A percentile compares a stretch with the other conserved stretches of the same genome.
Conservation (phyloP, 2,113 vertebrate genomes). For the Parus major region DNA sequence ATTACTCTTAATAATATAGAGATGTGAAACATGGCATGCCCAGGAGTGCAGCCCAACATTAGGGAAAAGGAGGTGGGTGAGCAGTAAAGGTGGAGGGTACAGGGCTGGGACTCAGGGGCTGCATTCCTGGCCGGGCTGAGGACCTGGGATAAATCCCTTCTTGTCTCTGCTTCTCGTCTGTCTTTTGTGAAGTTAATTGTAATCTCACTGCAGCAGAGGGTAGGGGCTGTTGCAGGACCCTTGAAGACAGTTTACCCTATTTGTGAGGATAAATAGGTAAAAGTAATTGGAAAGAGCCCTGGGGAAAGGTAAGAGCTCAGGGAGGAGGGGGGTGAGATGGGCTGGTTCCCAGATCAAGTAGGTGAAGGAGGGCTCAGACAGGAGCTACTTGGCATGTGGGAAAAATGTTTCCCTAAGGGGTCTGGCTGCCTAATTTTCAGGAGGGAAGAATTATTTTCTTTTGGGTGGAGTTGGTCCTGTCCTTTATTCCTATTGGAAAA, state of each 20-base stretch:
- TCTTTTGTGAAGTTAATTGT: neutral
- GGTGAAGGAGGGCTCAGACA: neutral
- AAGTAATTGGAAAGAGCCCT: slow-evolving; percentile 3
- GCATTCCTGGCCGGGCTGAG: neutral
- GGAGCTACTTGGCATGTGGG: neutral
- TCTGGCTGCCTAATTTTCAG: slow-evolving; percentile 14
- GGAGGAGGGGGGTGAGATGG: neutral
- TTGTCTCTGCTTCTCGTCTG: neutral
- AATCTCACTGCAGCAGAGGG: neutral
- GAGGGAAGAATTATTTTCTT: neutral
- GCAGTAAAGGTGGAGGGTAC: neutral
- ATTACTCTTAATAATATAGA: neutral
- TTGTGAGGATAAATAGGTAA: slow-evolving; percentile 9
- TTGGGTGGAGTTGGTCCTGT: neutral
- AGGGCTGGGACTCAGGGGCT: neutral
- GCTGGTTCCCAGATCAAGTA: neutral
- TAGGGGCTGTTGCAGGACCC: neutral
- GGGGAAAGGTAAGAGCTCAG: neutral
- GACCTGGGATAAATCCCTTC: neutral
- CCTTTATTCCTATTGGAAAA: neutral
- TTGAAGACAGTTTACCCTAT: neutral
- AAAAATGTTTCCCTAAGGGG: neutral
- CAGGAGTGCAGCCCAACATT: neutral
- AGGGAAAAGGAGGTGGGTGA: neutral
- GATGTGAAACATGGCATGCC: neutral